Base-by-base conservation (phyloP, 2,113 vertebrate genomes). In the Regulus satrapa region DNA sequence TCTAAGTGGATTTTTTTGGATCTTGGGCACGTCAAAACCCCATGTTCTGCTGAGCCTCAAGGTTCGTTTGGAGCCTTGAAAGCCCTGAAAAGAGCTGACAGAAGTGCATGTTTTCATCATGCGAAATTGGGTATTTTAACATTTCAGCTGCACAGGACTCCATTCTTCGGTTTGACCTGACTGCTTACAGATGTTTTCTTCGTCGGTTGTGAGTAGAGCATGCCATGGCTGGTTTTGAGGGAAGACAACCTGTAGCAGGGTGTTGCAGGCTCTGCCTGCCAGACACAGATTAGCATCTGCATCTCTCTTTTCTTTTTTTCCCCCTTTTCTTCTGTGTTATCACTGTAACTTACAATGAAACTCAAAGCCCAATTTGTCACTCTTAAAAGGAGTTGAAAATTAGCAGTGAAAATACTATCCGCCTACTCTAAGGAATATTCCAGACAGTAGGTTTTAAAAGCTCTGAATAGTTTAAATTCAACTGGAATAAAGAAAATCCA, bases 11-110 rank as follows among this genome's bases (percentile, higher is more conserved):
- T 67, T 38, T 67, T 21, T 52, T 45, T 43, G 38, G 32, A 59
- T 75, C 40, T 75, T 13, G 2, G 8, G 5, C 41, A 5, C 59
- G 26, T 63, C 32, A 82, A 83, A 85, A 21, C 7, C 10, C 28
- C 8, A 1, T 25, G 29, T 68, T 88, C 51, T 62, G 16, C 32
- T 59, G 63, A 58, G 14, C 55, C 36, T 68, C 12, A 18, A 13
- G 46, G 51, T 71, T 20, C 1, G 0, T 51, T 66, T 0, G 0
- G 40, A 67, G 24, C n/a, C 34, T 51, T 72, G 9, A 2, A 4
- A 76, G 29, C 36, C 38, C 31, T 54, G 59, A 20, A 59, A 81
- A 77, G 18, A 38, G n/a, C 68, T 91, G 64, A 38, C 51, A 72
- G 23, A 63, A 77, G 29, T 24, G 17, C 2, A 0, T 26, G 9